Evolutionary conservation across 2,888 invertebrate species (phyloP).

Genomic region (Drosophila leonis): DNA sequence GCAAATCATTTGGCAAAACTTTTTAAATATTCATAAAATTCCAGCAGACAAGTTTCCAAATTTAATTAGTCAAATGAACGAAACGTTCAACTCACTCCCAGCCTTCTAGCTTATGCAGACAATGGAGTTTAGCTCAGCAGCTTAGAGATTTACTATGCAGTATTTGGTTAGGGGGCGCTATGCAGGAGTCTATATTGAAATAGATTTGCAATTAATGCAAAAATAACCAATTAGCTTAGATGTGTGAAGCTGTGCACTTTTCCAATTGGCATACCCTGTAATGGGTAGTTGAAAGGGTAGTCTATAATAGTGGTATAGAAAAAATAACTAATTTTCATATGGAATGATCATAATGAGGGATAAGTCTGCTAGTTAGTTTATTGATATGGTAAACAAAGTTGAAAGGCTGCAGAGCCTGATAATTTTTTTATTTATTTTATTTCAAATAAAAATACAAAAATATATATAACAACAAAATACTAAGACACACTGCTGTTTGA

Average conservation of each 20-base stretch:
- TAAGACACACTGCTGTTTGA: no score
- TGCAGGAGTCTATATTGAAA: constrained; percentile 52
- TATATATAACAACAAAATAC: no score
- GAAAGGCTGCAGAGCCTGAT: no score
- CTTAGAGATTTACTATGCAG: constrained; percentile 30
- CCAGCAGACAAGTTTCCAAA: constrained; percentile 67
- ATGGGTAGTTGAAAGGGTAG: no score
- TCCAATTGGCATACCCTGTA: constrained; percentile 23
- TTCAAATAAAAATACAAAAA: no score
- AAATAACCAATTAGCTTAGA: constrained; percentile 32
- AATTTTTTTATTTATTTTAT: no score
- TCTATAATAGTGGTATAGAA: background rate
- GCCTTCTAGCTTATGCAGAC: constrained; percentile 23
- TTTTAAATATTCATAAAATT: constrained; percentile 80
- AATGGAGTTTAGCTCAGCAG: constrained; percentile 37
- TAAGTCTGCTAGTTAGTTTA: no score
- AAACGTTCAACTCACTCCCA: constrained; percentile 53
- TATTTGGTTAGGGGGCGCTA: constrained; percentile 12
- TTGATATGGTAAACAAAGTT: no score
- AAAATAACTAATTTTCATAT: no score
- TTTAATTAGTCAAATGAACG: constrained; percentile 80
- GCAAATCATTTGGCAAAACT: constrained; percentile 65
- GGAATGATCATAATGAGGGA: no score
- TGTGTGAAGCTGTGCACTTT: constrained; percentile 21
- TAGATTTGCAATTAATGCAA: constrained; percentile 71